Evolutionary conservation across 1,140 invertebrate genomes (phyloP), one percentile per base, ranked within the genome.

Genomic region (Lepidurus couesii): DNA sequence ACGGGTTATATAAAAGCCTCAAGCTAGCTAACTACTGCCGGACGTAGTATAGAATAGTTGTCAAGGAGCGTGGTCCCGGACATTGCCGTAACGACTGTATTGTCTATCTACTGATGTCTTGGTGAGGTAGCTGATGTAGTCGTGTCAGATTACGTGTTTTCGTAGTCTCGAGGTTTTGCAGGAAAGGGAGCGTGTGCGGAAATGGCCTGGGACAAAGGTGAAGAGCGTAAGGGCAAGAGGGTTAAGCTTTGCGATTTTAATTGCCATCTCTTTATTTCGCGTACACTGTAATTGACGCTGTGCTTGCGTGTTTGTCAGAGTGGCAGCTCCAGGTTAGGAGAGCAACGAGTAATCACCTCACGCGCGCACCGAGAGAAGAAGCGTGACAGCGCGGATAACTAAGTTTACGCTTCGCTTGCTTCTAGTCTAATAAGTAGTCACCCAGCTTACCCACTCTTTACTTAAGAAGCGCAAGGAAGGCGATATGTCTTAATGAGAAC

Each of bases 301-400:
- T 65, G 53, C 53, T 65, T 7, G 16, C 53, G 7, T n/a, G 53
- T 65, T 65, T 65, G 13, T 21, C 53, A 65, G 21, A 21, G 47
- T n/a, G 47, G 47, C 26, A 34, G 13, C 8, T 65, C 16, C 53
- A 65, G 53, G 53, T 65, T 65, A 21, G 13, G 9, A 65, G 53
- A 65, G 53, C 53, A 65, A 65, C 53, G 53, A 65, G 53, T 65
- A 65, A 65, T 21, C 53, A 65, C 21, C 53, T 65, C 53, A 65
- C 53, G 53, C 53, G 53, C 13, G 53, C 13, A 65, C 13, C 16
- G 53, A 13, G 21, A 65, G 16, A 65, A 65, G 53, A 65, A 65
- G 53, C 53, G 53, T 65, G 53, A 65, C 53, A 65, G 53, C 53
- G 53, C 53, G n/a, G 53, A 65, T 65, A 65, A 65, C 53, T 65